A percentile compares a stretch with the other conserved stretches of the same genome.
Evolutionary conservation across 2,888 invertebrate species (phyloP).

Genomic region (Polydrusus cervinus): DNA sequence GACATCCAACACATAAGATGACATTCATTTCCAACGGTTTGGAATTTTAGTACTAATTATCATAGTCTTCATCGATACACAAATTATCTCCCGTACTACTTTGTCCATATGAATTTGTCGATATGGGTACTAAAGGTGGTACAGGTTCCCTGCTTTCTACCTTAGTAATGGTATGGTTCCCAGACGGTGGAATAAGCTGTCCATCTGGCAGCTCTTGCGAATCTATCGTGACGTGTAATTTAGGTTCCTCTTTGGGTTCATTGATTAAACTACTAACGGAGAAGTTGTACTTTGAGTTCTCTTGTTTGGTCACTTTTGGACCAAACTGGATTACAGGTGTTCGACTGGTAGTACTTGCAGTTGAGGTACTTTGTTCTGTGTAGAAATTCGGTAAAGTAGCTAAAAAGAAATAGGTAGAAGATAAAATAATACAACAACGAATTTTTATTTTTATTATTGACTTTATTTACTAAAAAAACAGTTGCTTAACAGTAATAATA

Average conservation of each 20-base stretch:
- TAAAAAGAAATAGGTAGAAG: slow-evolving; percentile 40
- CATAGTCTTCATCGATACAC: slow-evolving; percentile 72
- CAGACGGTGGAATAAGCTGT: slow-evolving; percentile 58
- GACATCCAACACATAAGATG: slow-evolving; percentile 1
- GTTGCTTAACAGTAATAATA: no score
- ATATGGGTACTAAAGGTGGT: slow-evolving; percentile 66
- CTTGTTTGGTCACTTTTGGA: slow-evolving; percentile 64
- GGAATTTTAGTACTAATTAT: slow-evolving; percentile 63
- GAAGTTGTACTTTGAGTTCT: slow-evolving; percentile 62
- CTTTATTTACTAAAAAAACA: no score
- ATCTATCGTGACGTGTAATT: slow-evolving; percentile 62
- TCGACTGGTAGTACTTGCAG: slow-evolving; percentile 59
- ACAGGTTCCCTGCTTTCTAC: slow-evolving; percentile 57
- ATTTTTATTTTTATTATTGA: no score
- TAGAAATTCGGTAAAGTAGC: slow-evolving; percentile 61
- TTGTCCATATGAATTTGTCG: slow-evolving; percentile 63
- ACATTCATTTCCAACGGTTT: not conserved
- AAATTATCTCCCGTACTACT: slow-evolving; percentile 67
- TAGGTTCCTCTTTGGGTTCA: slow-evolving; percentile 56
- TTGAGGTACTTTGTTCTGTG: slow-evolving; percentile 61
- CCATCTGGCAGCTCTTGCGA: slow-evolving; percentile 60
- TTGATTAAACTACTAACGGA: slow-evolving; percentile 63
- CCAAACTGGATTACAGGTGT: slow-evolving; percentile 69
- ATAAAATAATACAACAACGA: not conserved
- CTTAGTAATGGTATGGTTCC: slow-evolving; percentile 36